Evolutionary conservation across 2,888 invertebrate species (phyloP), one percentile per base, ranked within the genome.

Genomic region (Ctena decussata): DNA sequence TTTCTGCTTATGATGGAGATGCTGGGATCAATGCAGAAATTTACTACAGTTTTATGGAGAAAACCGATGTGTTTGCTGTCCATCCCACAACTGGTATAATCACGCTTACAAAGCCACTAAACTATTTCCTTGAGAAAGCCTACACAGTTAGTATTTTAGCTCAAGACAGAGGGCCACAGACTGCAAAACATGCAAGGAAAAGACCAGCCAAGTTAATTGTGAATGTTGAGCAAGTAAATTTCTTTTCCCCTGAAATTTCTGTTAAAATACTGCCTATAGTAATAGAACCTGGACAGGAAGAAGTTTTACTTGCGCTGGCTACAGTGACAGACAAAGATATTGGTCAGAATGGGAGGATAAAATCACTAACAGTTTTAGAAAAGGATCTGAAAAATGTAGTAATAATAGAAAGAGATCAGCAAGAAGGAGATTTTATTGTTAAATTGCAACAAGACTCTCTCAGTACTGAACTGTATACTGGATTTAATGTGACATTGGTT

Each of bases 1-100:
- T 97, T 18, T 96, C 97, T 46, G 99, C 99, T 0, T 98, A 98
- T 94, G 99, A 99, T 96, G 99, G 99, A 3, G 99, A 99, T 96
- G 96, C 98, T 46, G 99, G 99, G 1, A 97, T 98, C 92, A 99
- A 99, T 96, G 99, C 99, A 0, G 98, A 99, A 96, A 98, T 99
- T 92, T 99, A 99, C 96, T 99, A 99, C 96, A 98, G 98, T 95
- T 97, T 99, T 93, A 96, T 97, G 74, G 97, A 98, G 91, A 97
- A 97, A 82, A 98, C 97, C 69, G 92, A 94, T 6, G 85, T 89
- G 24, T 99, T 99, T 95, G 98, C 98, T 46, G 97, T 99, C 81
- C 98, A 99, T 96, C 98, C 99, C 0, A 98, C 98, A 78, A 98
- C 98, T 71, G 99, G 99, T 15, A 97, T 98, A 37, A 97, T 99